Conservation (phyloP, 2,797 vertebrate genomes). For the Pipistrellus nathusii region DNA sequence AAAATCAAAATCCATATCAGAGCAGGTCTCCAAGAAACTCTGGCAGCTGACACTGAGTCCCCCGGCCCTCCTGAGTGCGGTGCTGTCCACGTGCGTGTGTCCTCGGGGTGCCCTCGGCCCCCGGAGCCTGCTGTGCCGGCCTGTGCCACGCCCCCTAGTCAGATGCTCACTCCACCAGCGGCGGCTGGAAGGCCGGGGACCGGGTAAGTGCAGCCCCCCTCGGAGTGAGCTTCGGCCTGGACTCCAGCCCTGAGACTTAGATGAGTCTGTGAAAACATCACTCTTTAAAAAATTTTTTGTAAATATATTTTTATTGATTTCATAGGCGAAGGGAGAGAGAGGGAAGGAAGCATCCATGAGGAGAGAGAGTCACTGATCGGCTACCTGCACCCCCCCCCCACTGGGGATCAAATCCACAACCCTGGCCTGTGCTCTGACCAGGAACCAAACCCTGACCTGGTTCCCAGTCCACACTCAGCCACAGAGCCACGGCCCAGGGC, state of each 20-base stretch:
- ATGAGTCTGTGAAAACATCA: background rate
- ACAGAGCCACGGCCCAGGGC: no score
- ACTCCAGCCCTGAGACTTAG: background rate
- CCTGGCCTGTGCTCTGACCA: accelerated
- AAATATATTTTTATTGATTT: no score
- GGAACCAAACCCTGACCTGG: no score
- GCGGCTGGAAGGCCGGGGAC: background rate
- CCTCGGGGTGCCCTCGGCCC: background rate
- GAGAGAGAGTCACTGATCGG: no score
- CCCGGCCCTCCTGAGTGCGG: background rate
- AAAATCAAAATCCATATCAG: background rate
- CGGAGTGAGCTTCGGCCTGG: background rate
- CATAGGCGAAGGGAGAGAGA: no score
- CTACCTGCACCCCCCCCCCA: no score
- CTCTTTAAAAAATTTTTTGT: no score
- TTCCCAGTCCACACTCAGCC: no score
- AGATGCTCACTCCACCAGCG: background rate
- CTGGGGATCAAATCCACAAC: no score
- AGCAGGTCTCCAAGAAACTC: background rate
- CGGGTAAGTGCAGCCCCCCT: background rate
- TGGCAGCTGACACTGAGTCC: background rate
- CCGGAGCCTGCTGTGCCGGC: background rate
- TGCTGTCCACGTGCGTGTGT: background rate
- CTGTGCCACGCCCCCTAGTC: background rate
- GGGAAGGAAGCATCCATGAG: no score